phyloP scores from a whole-genome alignment of 2,113 vertebrate genomes.

The Cepphus grylle region DNA sequence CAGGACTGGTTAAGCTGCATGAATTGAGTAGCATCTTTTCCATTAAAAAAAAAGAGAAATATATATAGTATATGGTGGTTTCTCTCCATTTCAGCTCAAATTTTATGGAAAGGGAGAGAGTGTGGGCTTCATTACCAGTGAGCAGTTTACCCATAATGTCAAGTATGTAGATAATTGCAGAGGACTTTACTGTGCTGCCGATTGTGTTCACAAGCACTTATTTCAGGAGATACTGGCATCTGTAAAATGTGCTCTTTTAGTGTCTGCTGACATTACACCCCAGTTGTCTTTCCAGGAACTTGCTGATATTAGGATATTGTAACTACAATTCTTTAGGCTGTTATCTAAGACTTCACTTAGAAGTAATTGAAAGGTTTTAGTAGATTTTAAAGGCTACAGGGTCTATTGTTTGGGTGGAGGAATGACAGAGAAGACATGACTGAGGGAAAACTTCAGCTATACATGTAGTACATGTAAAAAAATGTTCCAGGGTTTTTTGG shows the following conservation, averaged over 20 bases:
- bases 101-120: neutral
- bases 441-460: neutral
- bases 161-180: neutral
- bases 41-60: neutral
- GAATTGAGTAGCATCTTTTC: neutral
- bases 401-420: neutral
- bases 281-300: neutral
- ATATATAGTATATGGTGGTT: neutral
- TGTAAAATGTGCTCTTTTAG: neutral
- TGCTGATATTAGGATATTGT: neutral
- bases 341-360: neutral
- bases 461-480: accelerated
- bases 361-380: neutral
- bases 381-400: neutral
- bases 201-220: neutral
- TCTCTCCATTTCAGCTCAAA: neutral
- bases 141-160: neutral
- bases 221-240: neutral
- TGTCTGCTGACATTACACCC: neutral
- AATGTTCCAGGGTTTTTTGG: neutral
- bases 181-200: neutral
- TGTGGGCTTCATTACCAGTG: neutral
- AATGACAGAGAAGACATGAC: neutral
- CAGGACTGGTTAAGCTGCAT: neutral
- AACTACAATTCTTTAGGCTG: neutral